These are phyloP conservation scores for Apodemia mormo DNA, from an alignment of 2,888 invertebrate genomes.

Conservation along the genomic window DNA sequence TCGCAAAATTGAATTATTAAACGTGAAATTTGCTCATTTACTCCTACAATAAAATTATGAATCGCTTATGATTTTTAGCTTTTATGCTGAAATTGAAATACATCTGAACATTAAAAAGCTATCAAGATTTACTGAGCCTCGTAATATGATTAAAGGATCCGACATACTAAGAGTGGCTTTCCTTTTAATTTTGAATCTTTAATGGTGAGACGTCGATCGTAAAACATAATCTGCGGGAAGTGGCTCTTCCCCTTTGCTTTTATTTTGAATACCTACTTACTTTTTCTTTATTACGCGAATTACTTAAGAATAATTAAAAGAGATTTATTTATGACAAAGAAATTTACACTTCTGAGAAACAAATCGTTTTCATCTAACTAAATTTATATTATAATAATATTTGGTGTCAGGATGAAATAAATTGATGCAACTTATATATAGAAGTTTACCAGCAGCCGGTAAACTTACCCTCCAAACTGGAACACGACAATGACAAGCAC, in stretches of 20 bases:
- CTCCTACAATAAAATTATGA: background rate
- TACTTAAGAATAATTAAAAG: constrained; percentile 1
- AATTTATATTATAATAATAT: too few species aligned
- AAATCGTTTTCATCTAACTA: too few species aligned
- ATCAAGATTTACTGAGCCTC: constrained; percentile 10
- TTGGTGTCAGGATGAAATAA: too few species aligned
- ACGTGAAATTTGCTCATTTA: background rate
- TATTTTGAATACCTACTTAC: background rate
- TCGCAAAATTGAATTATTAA: too few species aligned
- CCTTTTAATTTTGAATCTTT: constrained; percentile 12
- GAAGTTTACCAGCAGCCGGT: too few species aligned
- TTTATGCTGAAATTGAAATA: constrained; percentile 11
- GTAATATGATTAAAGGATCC: constrained; percentile 15
- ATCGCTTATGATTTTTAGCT: background rate
- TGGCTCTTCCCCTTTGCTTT: background rate
- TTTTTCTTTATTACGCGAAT: constrained; percentile 4
- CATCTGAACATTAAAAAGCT: constrained; percentile 9
- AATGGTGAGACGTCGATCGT: constrained; percentile 13
- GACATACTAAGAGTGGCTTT: constrained; percentile 5
- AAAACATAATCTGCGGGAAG: constrained; percentile 15
- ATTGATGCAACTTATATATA: too few species aligned
- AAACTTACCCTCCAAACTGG: too few species aligned
- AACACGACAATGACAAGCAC: too few species aligned
- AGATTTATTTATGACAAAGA: background rate
- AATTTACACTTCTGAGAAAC: too few species aligned